A percentile compares a stretch with the other conserved stretches of the same genome.
Evolutionary conservation across 2,797 vertebrate genomes (phyloP).

Genomic region (Argyrosomus regius): DNA sequence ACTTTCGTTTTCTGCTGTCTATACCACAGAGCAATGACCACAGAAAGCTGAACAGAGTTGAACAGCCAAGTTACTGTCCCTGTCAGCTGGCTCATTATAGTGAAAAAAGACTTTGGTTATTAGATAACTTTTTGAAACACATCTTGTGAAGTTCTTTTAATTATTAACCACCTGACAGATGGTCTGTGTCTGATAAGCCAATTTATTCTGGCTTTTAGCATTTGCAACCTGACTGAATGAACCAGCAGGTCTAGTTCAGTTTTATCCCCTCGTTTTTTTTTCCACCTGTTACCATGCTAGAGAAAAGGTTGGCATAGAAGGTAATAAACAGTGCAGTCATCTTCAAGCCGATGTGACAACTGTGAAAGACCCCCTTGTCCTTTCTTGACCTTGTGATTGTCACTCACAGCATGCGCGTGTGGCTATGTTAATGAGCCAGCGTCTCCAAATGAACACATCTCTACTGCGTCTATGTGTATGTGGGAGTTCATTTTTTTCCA

Average conservation of each 20-base stretch:
- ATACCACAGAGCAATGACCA: constrained; percentile 8
- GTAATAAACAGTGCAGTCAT: constrained; percentile 37
- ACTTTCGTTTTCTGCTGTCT: constrained; percentile 23
- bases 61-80: constrained; percentile 15
- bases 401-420: constrained; percentile 31
- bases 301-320: constrained; percentile 13
- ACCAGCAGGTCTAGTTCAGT: constrained; percentile 11
- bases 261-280: not conserved
- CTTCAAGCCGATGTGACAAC: constrained; percentile 44
- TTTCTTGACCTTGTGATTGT: constrained; percentile 53
- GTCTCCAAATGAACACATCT: constrained; percentile 30
- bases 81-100: constrained; percentile 65
- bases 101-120: constrained; percentile 53
- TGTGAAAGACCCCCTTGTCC: constrained; percentile 47
- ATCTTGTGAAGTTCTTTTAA: constrained; percentile 61
- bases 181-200: constrained; percentile 53
- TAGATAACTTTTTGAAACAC: constrained; percentile 62
- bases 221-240: constrained; percentile 40
- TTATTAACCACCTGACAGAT: constrained; percentile 72
- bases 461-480: constrained; percentile 5
- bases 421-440: constrained; percentile 52
- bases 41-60: constrained; percentile 26
- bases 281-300: constrained; percentile 6
- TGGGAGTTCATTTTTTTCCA: constrained; percentile 17
- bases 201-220: constrained; percentile 60